Percentiles rank a stretch among this genome's conserved stretches.
Conservation (phyloP, 2,888 invertebrate genomes). For the Augochlorella aurata region DNA sequence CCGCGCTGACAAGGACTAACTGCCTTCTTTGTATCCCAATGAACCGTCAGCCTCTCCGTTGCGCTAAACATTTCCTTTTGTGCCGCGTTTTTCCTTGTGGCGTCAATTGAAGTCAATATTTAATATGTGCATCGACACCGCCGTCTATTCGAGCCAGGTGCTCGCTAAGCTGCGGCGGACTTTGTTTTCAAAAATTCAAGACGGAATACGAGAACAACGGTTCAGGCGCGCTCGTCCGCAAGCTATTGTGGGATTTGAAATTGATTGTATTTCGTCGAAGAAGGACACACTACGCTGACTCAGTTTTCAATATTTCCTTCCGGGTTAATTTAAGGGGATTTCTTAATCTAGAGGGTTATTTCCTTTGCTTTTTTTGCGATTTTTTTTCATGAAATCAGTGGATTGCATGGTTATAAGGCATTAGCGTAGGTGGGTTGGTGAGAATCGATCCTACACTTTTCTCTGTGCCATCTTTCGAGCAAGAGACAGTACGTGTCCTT, state of each 20-base stretch:
- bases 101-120: constrained; percentile 30
- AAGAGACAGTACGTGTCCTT: too few species aligned
- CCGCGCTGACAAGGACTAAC: constrained; percentile 34
- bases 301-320: too few species aligned
- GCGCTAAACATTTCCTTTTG: constrained; percentile 24
- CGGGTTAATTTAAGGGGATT: too few species aligned
- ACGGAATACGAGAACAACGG: background rate
- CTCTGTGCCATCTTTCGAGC: too few species aligned
- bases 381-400: too few species aligned
- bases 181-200: background rate
- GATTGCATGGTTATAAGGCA: too few species aligned
- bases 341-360: too few species aligned
- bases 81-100: background rate
- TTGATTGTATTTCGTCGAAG: background rate
- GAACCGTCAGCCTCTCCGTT: background rate
- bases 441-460: too few species aligned
- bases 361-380: too few species aligned
- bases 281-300: too few species aligned
- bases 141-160: background rate
- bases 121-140: background rate
- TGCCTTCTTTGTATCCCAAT: constrained; percentile 33
- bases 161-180: background rate
- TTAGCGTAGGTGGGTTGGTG: too few species aligned
- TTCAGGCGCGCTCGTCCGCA: background rate
- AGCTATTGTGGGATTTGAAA: background rate